These are phyloP conservation scores for Clarias platycephalus DNA, from an alignment of 2,797 vertebrate genomes.

Conservation along the genomic window DNA sequence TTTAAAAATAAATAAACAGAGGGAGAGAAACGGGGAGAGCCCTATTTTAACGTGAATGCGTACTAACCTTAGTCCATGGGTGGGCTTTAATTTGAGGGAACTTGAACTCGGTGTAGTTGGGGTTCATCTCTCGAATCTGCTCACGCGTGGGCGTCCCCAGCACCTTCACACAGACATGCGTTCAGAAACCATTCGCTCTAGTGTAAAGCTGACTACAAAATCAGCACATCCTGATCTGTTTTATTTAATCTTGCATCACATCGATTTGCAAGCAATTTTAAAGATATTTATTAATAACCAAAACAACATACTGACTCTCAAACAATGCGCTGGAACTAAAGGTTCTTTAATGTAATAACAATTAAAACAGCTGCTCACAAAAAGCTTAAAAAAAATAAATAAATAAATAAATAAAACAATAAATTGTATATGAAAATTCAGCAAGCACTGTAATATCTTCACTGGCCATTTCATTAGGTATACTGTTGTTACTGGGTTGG, in stretches of 20 bases:
- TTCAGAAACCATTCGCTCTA: background rate
- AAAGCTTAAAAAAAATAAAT: background rate
- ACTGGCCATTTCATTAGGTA: too few species aligned
- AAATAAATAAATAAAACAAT: too few species aligned
- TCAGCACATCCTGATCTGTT: background rate
- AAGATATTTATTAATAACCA: background rate
- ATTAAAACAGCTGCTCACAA: background rate
- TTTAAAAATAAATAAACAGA: background rate
- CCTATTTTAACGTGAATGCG: background rate
- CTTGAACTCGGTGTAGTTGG: constrained; percentile 89
- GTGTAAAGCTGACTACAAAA: background rate
- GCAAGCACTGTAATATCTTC: too few species aligned
- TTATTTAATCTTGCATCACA: background rate
- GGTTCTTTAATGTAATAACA: background rate
- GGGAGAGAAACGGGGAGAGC: background rate
- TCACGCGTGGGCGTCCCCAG: constrained; percentile 86
- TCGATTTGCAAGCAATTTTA: background rate
- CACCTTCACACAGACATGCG: constrained; percentile 59
- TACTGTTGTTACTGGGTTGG: too few species aligned
- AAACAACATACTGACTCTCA: background rate
- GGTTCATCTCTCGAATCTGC: constrained; percentile 90
- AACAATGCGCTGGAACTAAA: background rate
- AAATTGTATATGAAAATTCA: too few species aligned
- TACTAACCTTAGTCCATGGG: constrained; percentile 87
- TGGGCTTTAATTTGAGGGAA: constrained; percentile 90